Conservation (phyloP, 2,888 invertebrate species). For the Zygaena filipendulae region DNA sequence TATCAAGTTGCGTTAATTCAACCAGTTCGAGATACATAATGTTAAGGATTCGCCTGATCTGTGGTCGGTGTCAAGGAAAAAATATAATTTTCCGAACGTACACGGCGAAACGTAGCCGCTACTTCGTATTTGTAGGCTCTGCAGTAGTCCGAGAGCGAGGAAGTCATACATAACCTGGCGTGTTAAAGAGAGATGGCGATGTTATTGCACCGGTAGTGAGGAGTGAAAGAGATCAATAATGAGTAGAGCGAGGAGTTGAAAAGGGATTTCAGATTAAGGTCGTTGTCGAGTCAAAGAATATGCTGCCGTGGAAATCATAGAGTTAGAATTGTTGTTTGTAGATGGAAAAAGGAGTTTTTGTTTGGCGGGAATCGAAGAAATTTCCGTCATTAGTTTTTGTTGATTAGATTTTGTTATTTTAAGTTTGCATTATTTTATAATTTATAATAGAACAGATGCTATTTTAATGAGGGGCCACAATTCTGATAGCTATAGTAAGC, state of each 20-base stretch:
- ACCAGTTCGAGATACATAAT: too few relatives aligned
- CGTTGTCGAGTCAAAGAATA: conserved; percentile 63
- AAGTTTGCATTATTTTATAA: too few relatives aligned
- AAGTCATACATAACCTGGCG: conserved; percentile 21
- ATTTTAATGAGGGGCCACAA: too few relatives aligned
- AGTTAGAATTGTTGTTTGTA: conserved; percentile 18
- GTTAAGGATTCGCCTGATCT: too few relatives aligned
- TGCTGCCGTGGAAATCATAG: conserved; percentile 36
- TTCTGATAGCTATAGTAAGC: too few relatives aligned
- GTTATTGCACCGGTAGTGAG: conserved; percentile 68
- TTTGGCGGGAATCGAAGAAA: too few relatives aligned
- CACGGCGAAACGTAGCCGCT: conserved; percentile 49
- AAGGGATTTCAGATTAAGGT: conserved; percentile 70
- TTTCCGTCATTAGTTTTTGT: too few relatives aligned
- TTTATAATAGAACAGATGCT: too few relatives aligned
- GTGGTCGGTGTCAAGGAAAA: conserved; percentile 44
- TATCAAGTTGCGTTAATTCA: too few relatives aligned
- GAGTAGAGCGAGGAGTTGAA: conserved; percentile 68
- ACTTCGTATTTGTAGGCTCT: conserved; percentile 67
- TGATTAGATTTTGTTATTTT: too few relatives aligned
- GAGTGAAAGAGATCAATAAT: conserved; percentile 70
- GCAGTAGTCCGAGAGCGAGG: conserved; percentile 57
- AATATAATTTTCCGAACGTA: conserved; percentile 49
- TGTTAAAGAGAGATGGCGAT: conserved; percentile 30
- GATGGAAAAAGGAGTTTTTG: too few relatives aligned